A percentile compares a stretch with the other conserved stretches of the same genome.
These are phyloP conservation scores for Antechinus stuartii DNA, from an alignment of 2,113 vertebrate species.

Conservation along the genomic window DNA sequence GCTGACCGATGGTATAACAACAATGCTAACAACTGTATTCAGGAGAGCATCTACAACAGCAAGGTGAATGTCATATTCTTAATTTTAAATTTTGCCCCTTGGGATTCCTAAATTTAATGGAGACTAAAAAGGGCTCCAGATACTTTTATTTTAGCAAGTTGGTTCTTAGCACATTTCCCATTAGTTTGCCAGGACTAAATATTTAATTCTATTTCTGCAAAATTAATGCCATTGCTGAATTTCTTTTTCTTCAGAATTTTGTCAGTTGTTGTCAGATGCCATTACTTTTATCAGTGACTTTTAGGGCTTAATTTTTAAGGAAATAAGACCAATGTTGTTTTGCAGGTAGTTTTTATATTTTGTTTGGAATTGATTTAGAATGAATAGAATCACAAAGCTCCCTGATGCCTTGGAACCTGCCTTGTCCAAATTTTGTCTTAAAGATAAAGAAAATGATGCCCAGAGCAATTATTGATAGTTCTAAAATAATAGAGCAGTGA, in stretches of 20 bases:
- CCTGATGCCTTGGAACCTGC: background rate
- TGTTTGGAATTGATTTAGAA: background rate
- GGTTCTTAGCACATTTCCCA: background rate
- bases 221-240: background rate
- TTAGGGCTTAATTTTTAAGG: background rate
- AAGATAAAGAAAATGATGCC: background rate
- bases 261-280: background rate
- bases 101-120: background rate
- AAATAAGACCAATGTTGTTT: background rate
- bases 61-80: background rate
- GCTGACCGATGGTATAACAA: background rate
- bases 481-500: background rate
- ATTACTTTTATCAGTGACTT: background rate
- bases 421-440: slow-evolving; percentile 33
- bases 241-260: background rate
- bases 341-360: background rate
- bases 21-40: background rate
- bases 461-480: background rate
- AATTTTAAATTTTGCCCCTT: background rate
- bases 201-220: background rate
- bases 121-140: background rate
- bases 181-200: background rate
- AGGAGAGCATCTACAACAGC: background rate
- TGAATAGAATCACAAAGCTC: slow-evolving; percentile 35
- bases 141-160: slow-evolving; percentile 2